Evolutionary conservation across 2,113 vertebrate genomes (phyloP).

Genomic region (Campylomormyrus numenius): DNA sequence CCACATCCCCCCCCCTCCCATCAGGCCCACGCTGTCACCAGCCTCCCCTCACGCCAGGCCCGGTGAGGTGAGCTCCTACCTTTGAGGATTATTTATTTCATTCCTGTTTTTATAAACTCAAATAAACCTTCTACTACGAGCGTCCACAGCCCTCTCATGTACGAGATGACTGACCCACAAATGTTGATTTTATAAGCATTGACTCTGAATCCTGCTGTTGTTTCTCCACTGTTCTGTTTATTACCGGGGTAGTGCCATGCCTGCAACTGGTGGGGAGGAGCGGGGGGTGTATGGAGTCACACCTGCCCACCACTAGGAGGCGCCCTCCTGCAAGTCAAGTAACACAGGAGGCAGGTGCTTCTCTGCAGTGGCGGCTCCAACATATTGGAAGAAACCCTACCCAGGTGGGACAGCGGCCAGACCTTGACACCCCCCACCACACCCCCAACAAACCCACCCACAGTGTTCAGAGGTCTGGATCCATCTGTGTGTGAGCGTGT

Average conservation of each 20-base stretch:
- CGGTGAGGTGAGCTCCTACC: not conserved
- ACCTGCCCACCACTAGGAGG: not conserved
- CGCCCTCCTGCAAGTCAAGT: not conserved
- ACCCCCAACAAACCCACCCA: conserved; percentile 26
- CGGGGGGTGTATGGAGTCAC: not conserved
- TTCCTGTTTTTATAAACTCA: conserved; percentile 43
- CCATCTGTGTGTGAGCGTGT: conserved; percentile 53
- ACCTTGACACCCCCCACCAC: conserved; percentile 29
- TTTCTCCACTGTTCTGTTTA: not conserved
- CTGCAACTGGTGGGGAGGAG: not conserved
- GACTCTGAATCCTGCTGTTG: not conserved
- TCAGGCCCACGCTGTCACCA: conserved; percentile 38
- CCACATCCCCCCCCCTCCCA: conserved; percentile 12
- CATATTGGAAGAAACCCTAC: no score
- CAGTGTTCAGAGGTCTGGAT: conserved; percentile 44
- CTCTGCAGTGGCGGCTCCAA: conserved; percentile 25
- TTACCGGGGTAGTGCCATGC: not conserved
- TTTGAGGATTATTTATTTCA: conserved; percentile 56
- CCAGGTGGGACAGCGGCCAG: not conserved
- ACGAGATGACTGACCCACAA: not conserved
- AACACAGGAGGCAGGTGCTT: conserved; percentile 28
- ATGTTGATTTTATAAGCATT: conserved; percentile 11
- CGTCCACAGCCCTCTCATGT: conserved; percentile 20
- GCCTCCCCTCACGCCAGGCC: conserved; percentile 15
- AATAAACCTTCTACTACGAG: conserved; percentile 33